Base-by-base conservation (phyloP, 1,140 invertebrate genomes). In the Zelostemma sp. region DNA sequence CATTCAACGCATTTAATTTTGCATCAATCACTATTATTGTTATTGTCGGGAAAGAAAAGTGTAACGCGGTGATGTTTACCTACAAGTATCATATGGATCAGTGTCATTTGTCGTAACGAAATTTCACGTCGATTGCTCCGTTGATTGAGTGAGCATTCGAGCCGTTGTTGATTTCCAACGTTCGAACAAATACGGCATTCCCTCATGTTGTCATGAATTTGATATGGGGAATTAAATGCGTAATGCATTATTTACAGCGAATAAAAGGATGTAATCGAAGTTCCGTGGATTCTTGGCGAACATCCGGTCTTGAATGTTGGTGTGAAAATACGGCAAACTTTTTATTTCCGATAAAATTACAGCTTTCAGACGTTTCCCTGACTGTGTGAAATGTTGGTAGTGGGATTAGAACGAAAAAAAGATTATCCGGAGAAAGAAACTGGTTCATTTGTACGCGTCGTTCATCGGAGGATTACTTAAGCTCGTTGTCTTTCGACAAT, bases 401-500 rank as follows among this genome's bases (percentile, higher is more conserved):
- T n/a, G n/a, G n/a, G n/a, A n/a, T n/a, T n/a, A 25, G 8, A 25
- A 25, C 21, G 3, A 25, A 25, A 25, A 25, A 25, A 25, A 25
- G 3, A 25, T 3, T n/a, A n/a, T n/a, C n/a, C n/a, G n/a, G n/a
- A n/a, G 21, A 25, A 4, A 25, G 21, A 25, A 8, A 25, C 21
- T 25, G 21, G 21, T 25, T 25, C 21, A 25, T 25, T 25, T 25
- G 21, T 25, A 25, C 21, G 21, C 25, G 28, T 45, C 31, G 5
- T 19, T 62, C 41, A 45, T 54, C 6, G 17, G 33, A 14, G 31
- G 40, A 41, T 16, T 31, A 53, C 38, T 65, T 43, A 33, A 51
- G 48, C 21, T 60, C 60, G 56, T 68, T 63, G 60, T 50, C 61
- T 62, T 72, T 68, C 59, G 64, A 68, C 54, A 56, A 47, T 55